Evolutionary conservation across 2,113 vertebrate species (phyloP).

Genomic region (Corythoichthys intestinalis): DNA sequence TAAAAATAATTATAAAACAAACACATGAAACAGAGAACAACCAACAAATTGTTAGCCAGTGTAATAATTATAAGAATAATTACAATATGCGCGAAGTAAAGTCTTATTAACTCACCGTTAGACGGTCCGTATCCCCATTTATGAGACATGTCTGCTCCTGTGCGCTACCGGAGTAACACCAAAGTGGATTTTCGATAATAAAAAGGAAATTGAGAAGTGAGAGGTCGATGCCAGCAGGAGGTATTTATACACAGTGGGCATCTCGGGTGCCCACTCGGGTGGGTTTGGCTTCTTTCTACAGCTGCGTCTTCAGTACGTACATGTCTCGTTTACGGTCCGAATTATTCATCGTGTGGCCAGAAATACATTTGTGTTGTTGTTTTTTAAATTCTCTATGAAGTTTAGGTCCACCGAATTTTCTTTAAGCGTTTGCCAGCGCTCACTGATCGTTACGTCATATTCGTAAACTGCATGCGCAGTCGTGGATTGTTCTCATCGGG

Average conservation of each 20-base stretch:
- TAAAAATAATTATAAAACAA: too few relatives aligned
- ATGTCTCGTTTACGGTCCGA: not conserved
- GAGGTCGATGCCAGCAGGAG: conserved; percentile 1
- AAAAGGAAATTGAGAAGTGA: not conserved
- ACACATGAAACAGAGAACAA: too few relatives aligned
- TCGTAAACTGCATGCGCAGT: too few relatives aligned
- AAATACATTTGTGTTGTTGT: not conserved
- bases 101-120: conserved; percentile 74
- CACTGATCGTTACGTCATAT: not conserved
- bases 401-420: not conserved
- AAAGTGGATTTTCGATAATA: not conserved
- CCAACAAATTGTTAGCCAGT: too few relatives aligned
- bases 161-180: not conserved
- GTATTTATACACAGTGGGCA: conserved; percentile 21
- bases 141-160: conserved; percentile 68
- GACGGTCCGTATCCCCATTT: conserved; percentile 84
- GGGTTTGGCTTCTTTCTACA: conserved; percentile 26
- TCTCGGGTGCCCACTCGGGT: not conserved
- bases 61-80: too few relatives aligned
- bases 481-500: too few relatives aligned
- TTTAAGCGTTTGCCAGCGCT: conserved; percentile 7
- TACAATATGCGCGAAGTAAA: too few relatives aligned
- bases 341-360: not conserved
- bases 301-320: conserved; percentile 3
- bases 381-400: not conserved